Conservation (phyloP, 2,797 vertebrate species). For the Urophycis tenuis region DNA sequence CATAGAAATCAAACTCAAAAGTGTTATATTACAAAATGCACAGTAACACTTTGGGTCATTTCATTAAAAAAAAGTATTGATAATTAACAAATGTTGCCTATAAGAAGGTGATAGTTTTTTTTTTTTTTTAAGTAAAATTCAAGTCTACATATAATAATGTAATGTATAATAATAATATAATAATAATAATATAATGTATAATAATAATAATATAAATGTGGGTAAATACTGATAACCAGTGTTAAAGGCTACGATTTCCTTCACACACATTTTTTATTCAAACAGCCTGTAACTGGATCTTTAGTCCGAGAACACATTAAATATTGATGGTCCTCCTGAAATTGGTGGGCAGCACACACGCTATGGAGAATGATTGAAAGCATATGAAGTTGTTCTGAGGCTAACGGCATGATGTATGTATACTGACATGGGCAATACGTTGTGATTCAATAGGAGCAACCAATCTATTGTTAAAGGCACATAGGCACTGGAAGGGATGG, state of each 20-base stretch:
- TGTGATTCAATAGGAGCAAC: constrained; percentile 1
- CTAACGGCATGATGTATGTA: not conserved
- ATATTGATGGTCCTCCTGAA: constrained; percentile 1
- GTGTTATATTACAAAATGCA: not conserved
- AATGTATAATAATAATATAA: no score
- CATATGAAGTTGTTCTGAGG: not conserved
- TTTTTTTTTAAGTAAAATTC: not conserved
- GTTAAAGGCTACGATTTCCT: not conserved
- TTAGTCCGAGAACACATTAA: not conserved
- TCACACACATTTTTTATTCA: not conserved
- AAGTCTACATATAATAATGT: not conserved
- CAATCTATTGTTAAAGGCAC: not conserved
- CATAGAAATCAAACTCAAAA: not conserved
- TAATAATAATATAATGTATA: no score
- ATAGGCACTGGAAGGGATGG: not conserved
- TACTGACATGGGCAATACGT: not conserved
- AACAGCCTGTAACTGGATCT: not conserved
- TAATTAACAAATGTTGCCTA: not conserved
- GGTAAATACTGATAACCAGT: not conserved
- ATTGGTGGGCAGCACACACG: not conserved
- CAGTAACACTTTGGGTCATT: not conserved
- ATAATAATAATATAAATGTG: not conserved
- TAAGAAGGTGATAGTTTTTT: not conserved
- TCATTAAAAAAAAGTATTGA: not conserved
- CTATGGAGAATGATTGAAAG: not conserved